Evolutionary conservation across 2,797 vertebrate species (phyloP).

Genomic region (Mallotus villosus): DNA sequence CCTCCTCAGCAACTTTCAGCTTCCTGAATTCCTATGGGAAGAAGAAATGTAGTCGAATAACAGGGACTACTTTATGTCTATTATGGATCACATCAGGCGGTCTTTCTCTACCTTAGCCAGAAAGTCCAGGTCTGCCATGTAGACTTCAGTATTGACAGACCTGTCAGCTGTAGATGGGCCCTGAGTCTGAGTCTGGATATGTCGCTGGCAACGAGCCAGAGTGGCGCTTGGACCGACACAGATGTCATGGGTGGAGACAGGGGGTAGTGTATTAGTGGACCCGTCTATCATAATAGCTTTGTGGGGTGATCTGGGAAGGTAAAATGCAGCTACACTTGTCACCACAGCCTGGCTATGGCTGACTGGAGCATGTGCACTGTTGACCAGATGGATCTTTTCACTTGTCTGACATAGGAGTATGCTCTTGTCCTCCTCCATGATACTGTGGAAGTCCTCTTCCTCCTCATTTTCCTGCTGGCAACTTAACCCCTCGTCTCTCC

Average conservation of each 20-base stretch:
- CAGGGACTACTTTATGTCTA: background rate
- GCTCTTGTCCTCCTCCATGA: constrained; percentile 40
- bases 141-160: constrained; percentile 57
- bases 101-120: constrained; percentile 52
- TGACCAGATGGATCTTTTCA: rapidly evolving
- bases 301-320: constrained; percentile 13
- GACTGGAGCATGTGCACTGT: background rate
- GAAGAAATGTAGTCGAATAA: background rate
- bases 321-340: background rate
- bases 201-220: background rate
- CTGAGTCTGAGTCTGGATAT: constrained; percentile 62
- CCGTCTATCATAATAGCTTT: constrained; percentile 4
- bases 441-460: constrained; percentile 17
- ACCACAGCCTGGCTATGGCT: background rate
- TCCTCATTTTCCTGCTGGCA: constrained; percentile 5
- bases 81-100: background rate
- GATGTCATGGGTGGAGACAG: background rate
- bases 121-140: constrained; percentile 69
- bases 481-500: constrained; percentile 11
- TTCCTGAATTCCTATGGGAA: constrained; percentile 63
- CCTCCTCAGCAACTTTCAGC: constrained; percentile 42
- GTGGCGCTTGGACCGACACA: constrained; percentile 26
- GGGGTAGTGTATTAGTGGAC: background rate
- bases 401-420: constrained; percentile 15
- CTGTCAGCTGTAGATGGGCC: constrained; percentile 52